phyloP scores from a whole-genome alignment of 2,113 vertebrate genomes.

The Plecotus auritus region DNA sequence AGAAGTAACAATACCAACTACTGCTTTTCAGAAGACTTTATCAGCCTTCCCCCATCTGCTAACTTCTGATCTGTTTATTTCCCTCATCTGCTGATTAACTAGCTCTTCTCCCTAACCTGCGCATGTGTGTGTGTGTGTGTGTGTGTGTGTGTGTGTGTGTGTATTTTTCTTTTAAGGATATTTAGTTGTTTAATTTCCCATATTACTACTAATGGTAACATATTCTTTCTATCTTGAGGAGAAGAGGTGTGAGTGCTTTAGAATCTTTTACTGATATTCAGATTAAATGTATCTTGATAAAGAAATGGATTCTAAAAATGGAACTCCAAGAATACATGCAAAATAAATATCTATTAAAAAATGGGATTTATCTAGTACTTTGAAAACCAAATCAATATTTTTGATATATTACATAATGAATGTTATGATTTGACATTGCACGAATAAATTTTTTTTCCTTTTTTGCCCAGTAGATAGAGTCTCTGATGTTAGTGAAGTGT shows the following conservation, averaged over 20 bases:
- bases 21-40: not conserved
- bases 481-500: not conserved
- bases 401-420: not conserved
- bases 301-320: not conserved
- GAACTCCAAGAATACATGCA: not conserved
- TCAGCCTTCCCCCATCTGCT: not conserved
- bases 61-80: not conserved
- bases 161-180: not conserved
- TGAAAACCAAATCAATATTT: not conserved
- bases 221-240: not conserved
- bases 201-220: not conserved
- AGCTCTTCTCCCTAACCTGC: not conserved
- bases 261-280: not conserved
- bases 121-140: not conserved
- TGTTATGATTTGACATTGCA: not conserved
- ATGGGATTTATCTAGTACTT: not conserved
- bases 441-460: not conserved
- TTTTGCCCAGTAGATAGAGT: not conserved
- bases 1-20: not conserved
- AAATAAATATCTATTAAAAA: not conserved
- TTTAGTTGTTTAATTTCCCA: not conserved
- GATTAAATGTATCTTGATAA: not conserved
- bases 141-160: accelerated
- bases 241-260: not conserved
- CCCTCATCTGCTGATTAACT: not conserved